Evolutionary conservation across 2,797 vertebrate genomes (phyloP).

Genomic region (Calcarius lapponicus): DNA sequence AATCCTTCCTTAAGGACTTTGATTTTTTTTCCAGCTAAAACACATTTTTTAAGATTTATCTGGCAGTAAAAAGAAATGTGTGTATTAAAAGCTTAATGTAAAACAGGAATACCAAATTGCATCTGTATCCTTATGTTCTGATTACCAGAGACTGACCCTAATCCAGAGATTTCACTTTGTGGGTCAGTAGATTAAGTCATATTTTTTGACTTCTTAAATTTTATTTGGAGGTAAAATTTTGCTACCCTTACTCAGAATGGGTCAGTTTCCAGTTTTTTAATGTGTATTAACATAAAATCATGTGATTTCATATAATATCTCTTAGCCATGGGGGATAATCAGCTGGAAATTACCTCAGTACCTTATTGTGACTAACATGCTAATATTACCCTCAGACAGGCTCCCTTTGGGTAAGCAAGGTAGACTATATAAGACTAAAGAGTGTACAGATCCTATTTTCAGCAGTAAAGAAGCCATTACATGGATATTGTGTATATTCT

Average conservation of each 20-base stretch:
- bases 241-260: background rate
- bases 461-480: background rate
- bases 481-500: background rate
- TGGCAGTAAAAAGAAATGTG: background rate
- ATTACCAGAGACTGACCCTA: background rate
- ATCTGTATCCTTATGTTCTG: background rate
- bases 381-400: background rate
- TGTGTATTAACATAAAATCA: background rate
- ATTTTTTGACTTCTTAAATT: background rate
- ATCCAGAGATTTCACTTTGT: background rate
- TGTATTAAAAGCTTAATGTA: background rate
- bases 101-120: background rate
- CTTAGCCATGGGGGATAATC: background rate
- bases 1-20: slow-evolving; percentile 16
- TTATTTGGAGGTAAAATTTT: background rate
- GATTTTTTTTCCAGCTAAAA: slow-evolving; percentile 17
- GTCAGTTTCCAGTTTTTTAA: background rate
- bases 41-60: background rate
- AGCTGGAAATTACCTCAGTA: background rate
- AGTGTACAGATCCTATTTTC: background rate
- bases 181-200: background rate
- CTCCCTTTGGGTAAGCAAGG: background rate
- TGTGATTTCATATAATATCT: background rate
- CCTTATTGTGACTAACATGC: background rate
- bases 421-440: background rate